phyloP scores from a whole-genome alignment of 2,888 invertebrate species.

The Ischnura elegans region DNA sequence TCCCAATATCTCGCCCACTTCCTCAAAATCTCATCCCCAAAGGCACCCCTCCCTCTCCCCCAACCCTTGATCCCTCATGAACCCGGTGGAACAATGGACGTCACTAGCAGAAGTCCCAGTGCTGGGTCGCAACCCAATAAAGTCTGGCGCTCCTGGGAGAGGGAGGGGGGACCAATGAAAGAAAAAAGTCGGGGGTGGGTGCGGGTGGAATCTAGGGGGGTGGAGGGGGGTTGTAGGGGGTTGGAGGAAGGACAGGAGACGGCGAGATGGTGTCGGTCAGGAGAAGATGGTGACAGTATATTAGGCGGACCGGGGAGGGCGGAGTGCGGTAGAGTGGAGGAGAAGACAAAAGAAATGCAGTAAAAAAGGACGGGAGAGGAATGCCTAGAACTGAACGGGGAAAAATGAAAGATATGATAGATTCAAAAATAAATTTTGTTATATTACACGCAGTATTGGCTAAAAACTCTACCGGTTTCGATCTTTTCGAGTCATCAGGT shows the following conservation, averaged over 20 bases:
- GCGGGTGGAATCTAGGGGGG: neutral
- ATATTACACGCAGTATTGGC: no score
- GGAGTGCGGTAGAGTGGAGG: neutral
- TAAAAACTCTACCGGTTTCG: no score
- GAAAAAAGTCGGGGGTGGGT: slow-evolving; percentile 12
- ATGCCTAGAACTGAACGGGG: neutral
- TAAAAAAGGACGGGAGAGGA: neutral
- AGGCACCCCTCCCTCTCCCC: neutral
- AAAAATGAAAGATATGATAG: neutral
- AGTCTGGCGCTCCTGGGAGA: slow-evolving; percentile 14
- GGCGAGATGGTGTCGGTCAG: neutral
- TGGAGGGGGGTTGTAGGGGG: neutral
- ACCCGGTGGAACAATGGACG: slow-evolving; percentile 59
- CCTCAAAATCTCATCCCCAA: neutral
- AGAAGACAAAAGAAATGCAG: neutral
- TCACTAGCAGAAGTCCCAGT: slow-evolving; percentile 50
- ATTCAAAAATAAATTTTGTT: no score
- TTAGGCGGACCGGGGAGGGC: neutral
- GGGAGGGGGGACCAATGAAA: slow-evolving; percentile 40
- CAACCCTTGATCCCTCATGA: slow-evolving; percentile 33
- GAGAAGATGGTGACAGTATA: slow-evolving; percentile 6
- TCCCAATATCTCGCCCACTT: neutral
- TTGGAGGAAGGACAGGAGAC: neutral
- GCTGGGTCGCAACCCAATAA: slow-evolving; percentile 60
- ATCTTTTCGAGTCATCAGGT: no score